Percentiles rank a stretch among this genome's conserved stretches.
These are phyloP conservation scores for Chiloscyllium plagiosum DNA, from an alignment of 2,113 vertebrate genomes.

Conservation along the genomic window DNA sequence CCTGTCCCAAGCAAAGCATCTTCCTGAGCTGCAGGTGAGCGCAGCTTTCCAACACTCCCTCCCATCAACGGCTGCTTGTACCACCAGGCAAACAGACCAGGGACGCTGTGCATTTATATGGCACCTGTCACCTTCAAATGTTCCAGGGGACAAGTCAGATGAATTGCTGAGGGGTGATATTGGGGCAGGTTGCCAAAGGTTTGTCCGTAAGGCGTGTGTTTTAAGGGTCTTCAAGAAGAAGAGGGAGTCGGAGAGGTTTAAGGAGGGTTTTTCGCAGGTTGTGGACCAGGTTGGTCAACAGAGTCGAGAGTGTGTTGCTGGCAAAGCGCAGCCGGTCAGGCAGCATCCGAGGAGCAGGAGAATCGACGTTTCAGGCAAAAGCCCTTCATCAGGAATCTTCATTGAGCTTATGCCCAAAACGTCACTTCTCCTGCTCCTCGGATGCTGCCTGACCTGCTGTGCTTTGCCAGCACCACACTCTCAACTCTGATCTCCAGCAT, in stretches of 20 bases:
- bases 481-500: too few relatives aligned
- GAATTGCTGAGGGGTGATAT: background rate
- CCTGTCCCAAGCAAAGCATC: background rate
- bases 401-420: too few relatives aligned
- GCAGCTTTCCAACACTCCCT: background rate
- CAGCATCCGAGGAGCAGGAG: too few relatives aligned
- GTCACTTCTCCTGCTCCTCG: too few relatives aligned
- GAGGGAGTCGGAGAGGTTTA: background rate
- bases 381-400: too few relatives aligned
- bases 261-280: background rate
- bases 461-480: too few relatives aligned
- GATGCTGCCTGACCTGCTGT: too few relatives aligned
- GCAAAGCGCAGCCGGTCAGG: too few relatives aligned
- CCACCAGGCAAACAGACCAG: background rate
- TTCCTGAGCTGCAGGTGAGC: constrained; percentile 20
- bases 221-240: background rate
- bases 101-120: background rate
- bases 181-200: background rate
- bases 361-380: too few relatives aligned
- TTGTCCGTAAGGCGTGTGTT: background rate
- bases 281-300: background rate
- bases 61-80: background rate
- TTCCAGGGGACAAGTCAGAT: background rate
- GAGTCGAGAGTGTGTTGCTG: too few relatives aligned
- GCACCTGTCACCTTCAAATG: background rate